Conservation (phyloP, 2,888 invertebrate species). For the Leistus spinibarbis region DNA sequence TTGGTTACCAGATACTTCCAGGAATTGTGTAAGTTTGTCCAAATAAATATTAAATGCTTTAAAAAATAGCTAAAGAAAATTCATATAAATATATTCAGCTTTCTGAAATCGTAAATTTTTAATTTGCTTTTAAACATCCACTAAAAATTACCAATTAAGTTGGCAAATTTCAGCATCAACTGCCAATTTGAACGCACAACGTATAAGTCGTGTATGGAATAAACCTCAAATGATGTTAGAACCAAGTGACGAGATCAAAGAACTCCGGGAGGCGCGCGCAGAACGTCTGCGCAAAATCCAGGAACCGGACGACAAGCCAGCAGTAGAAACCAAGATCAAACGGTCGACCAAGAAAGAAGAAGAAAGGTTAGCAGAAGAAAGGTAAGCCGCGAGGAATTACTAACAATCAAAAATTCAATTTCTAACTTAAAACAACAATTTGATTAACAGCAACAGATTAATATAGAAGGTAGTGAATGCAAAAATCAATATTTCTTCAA, state of each 20-base stretch:
- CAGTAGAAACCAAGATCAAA: constrained; percentile 59
- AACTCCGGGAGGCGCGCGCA: constrained; percentile 68
- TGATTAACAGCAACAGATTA: neutral
- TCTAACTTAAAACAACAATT: too few relatives aligned
- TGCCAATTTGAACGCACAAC: neutral
- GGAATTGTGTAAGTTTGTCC: neutral
- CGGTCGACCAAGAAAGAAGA: constrained; percentile 66
- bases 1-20: constrained; percentile 6
- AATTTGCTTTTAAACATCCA: too few relatives aligned
- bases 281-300: constrained; percentile 66
- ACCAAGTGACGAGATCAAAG: constrained; percentile 53
- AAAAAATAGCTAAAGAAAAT: constrained; percentile 17
- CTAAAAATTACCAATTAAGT: too few relatives aligned
- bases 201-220: constrained; percentile 23
- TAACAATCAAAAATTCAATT: neutral
- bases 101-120: too few relatives aligned
- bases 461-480: too few relatives aligned
- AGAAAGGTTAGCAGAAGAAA: constrained; percentile 67
- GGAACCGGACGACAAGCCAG: constrained; percentile 58
- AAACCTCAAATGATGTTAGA: constrained; percentile 30
- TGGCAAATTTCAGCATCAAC: neutral
- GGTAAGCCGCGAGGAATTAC: constrained; percentile 54
- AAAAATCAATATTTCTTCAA: too few relatives aligned
- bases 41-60: constrained; percentile 22
- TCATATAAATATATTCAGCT: neutral